Base-by-base conservation (phyloP, 2,888 invertebrate genomes). In the Leucania comma region DNA sequence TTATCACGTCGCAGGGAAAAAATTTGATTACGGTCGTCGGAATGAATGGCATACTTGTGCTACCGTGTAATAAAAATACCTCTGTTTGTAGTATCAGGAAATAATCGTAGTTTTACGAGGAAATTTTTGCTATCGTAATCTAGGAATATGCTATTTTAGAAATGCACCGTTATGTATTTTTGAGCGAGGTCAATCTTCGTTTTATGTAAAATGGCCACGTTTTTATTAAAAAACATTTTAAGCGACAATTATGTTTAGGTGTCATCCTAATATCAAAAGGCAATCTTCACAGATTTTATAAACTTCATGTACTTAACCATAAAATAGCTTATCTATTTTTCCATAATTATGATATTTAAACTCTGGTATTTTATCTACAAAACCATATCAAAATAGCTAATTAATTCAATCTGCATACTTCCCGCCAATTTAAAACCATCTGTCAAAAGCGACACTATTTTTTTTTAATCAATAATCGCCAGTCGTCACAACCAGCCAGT, bases 11-110 rank as follows among this genome's bases (percentile, higher is more conserved):
- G 75, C 68, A 62, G 42, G 62, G 58, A 69, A 69, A 65, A 74
- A 74, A 78, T 24, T 56, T 78, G 75, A 79, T 79, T 78, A 79
- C 79, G 64, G 56, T 75, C 53, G 68, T 29, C 24, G 14, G 80
- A 79, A 79, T 63, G 75, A 75, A 79, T 66, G 65, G 62, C 53
- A 69, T 75, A 69, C 69, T 65, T 79, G 26, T 24, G 75, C 79
- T 38, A 42, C 70, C 50, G 50, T 69, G 69, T 29, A 79, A 69
- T 78, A 79, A 59, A 72, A 78, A 68, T 78, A 69, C 79, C 64
- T 79, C 64, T 63, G 53, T 38, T n/a, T 54, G n/a, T 57, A 56
- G 24, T 61, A 74, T 61, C 64, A 78, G 68, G 74, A 77, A 77
- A 60, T 68, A 53, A 64, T 61, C 46, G 46, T 78, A 61, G 35